A percentile compares a stretch with the other conserved stretches of the same genome.
Conservation (phyloP, 2,113 vertebrate genomes). For the Tragelaphus buxtoni region DNA sequence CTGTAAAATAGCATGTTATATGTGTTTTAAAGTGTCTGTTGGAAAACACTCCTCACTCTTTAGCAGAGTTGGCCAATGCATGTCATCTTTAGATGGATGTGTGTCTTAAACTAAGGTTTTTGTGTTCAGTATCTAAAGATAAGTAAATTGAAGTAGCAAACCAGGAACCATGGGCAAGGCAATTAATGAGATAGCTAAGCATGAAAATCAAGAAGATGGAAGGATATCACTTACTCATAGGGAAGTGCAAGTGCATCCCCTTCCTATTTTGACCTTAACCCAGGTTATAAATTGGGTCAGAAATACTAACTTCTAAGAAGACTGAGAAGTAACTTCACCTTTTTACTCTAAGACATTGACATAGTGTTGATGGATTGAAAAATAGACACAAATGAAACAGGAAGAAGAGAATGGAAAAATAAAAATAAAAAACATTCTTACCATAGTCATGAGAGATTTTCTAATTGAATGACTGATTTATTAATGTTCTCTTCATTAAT, state of each 20-base stretch:
- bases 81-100: neutral
- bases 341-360: neutral
- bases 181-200: neutral
- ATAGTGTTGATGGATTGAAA: neutral
- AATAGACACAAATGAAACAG: neutral
- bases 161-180: neutral
- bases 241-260: neutral
- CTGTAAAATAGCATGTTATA: neutral
- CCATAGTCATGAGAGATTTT: neutral
- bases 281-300: neutral
- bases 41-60: neutral
- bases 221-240: neutral
- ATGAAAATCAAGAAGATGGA: neutral
- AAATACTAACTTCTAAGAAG: neutral
- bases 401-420: neutral
- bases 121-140: neutral
- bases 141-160: neutral
- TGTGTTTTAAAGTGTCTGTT: neutral
- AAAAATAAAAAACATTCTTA: neutral
- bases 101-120: neutral
- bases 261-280: neutral
- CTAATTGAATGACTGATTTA: neutral
- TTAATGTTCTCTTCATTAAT: neutral
- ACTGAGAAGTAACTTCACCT: neutral
- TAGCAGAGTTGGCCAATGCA: neutral